Percentiles rank a stretch among this genome's conserved stretches.
These are phyloP conservation scores for Nephrotoma guestfalica DNA, from an alignment of 2,888 invertebrate genomes.

Conservation along the genomic window DNA sequence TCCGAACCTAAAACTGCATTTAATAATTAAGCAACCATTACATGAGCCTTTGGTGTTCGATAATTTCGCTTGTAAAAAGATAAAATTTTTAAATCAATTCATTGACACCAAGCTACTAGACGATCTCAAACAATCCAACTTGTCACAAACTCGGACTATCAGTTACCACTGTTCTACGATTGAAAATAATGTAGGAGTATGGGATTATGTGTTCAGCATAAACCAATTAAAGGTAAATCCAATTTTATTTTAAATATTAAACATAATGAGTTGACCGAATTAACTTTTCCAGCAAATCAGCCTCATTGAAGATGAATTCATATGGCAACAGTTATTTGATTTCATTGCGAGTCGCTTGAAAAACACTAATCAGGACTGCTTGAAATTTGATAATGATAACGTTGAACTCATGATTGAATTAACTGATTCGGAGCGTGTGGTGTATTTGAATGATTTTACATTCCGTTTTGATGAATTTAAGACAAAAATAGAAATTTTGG, in stretches of 20 bases:
- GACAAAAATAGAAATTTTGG: not conserved
- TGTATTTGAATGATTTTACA: not conserved
- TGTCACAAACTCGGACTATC: not conserved
- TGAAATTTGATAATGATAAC: not conserved
- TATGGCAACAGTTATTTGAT: not conserved
- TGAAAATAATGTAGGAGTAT: not conserved
- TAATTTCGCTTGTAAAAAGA: not conserved
- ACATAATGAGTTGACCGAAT: not conserved
- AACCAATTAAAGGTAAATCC: not conserved
- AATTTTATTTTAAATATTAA: not conserved
- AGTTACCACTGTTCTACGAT: not conserved
- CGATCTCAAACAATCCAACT: not conserved
- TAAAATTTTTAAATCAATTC: not conserved
- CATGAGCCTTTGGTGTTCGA: not conserved
- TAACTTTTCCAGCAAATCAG: not conserved
- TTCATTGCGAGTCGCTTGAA: not conserved
- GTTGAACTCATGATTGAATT: not conserved
- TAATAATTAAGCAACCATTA: not conserved
- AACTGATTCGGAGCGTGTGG: not conserved
- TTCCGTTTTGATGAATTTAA: not conserved
- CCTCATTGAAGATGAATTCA: not conserved
- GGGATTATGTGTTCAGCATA: not conserved
- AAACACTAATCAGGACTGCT: not conserved
- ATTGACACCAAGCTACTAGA: not conserved
- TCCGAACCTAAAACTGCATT: not conserved